Conservation (phyloP, 2,797 vertebrate genomes). For the Arnoldichthys spilopterus region DNA sequence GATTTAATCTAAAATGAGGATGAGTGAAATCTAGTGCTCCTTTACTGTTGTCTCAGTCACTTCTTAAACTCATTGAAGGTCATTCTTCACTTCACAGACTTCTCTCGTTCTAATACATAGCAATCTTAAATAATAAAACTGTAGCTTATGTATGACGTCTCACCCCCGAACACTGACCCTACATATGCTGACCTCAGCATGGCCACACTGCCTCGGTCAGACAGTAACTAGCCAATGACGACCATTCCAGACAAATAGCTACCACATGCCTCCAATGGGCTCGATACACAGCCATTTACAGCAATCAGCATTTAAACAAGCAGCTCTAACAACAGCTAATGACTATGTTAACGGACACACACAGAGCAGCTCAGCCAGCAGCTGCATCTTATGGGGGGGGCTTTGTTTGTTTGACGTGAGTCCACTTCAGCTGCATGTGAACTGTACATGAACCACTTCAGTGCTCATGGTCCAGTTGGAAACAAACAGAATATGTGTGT, state of each 20-base stretch:
- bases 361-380: conserved; percentile 21
- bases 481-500: conserved; percentile 31
- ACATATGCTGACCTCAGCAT: conserved; percentile 34
- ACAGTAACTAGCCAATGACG: conserved; percentile 73
- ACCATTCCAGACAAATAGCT: conserved; percentile 93
- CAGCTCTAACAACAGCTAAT: conserved; percentile 87
- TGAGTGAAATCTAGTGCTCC: not conserved
- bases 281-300: conserved; percentile 83
- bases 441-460: conserved; percentile 37
- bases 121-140: not conserved
- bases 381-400: conserved; percentile 36
- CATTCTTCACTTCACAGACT: not conserved
- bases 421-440: conserved; percentile 28
- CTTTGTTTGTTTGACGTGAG: conserved; percentile 43
- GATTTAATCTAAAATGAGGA: not conserved
- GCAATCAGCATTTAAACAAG: conserved; percentile 95
- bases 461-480: not conserved
- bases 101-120: not conserved
- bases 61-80: not conserved
- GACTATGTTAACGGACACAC: conserved; percentile 71
- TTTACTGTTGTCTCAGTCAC: not conserved
- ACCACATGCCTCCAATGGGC: conserved; percentile 92
- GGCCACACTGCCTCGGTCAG: conserved; percentile 64
- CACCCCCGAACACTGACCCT: conserved; percentile 56
- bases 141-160: not conserved